Evolutionary conservation across 2,113 vertebrate species (phyloP).

Genomic region (Crotalus horridus): DNA sequence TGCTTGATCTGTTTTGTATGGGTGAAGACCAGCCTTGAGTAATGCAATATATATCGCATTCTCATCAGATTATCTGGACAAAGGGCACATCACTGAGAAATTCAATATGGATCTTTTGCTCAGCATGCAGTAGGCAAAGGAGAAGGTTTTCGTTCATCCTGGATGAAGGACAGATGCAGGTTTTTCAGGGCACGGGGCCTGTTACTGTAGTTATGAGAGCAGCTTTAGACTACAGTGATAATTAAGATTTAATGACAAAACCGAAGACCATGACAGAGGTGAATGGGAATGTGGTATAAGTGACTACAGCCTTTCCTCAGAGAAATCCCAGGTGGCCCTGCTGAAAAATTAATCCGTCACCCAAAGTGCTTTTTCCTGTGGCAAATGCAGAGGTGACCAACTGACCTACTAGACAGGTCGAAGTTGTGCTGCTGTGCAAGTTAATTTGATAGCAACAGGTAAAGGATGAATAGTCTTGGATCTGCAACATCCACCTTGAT

Average conservation of each 20-base stretch:
- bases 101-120: slow-evolving; percentile 17
- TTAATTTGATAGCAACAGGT: neutral
- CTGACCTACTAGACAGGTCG: neutral
- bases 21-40: slow-evolving; percentile 35
- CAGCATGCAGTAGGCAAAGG: slow-evolving; percentile 37
- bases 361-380: neutral
- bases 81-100: slow-evolving; percentile 38
- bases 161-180: neutral
- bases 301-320: slow-evolving; percentile 1
- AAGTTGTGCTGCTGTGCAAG: neutral
- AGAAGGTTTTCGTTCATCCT: neutral
- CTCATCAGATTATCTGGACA: neutral
- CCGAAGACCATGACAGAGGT: slow-evolving; percentile 3
- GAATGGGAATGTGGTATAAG: neutral
- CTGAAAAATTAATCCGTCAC: slow-evolving; percentile 6
- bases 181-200: rapidly evolving
- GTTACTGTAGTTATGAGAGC: slow-evolving; percentile 3
- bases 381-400: neutral
- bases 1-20: slow-evolving; percentile 23
- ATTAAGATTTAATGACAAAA: slow-evolving; percentile 14
- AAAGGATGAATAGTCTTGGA: neutral
- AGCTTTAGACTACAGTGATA: neutral
- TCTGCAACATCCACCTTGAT: neutral
- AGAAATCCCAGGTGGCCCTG: neutral
- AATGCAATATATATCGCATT: neutral